phyloP scores from a whole-genome alignment of 2,797 vertebrate species.

The Sphenopsis melanotis region DNA sequence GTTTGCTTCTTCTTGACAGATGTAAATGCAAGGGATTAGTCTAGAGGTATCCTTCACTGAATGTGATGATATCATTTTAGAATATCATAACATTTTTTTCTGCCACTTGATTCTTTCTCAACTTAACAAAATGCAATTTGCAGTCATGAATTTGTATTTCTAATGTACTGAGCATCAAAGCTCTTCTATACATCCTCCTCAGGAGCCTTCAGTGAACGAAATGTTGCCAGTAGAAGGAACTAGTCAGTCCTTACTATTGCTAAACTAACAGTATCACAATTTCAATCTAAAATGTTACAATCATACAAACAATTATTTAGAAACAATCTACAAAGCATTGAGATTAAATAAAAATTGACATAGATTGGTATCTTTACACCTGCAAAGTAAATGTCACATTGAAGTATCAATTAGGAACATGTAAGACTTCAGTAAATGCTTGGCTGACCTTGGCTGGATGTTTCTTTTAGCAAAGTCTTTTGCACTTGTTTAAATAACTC shows the following conservation, averaged over 20 bases:
- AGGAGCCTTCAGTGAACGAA: background rate
- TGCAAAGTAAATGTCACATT: background rate
- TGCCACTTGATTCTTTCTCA: background rate
- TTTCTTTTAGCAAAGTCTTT: constrained; percentile 76
- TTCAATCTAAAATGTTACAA: background rate
- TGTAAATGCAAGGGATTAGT: background rate
- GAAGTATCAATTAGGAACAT: background rate
- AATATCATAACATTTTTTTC: background rate
- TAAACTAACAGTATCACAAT: background rate
- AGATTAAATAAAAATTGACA: background rate
- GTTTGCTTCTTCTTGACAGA: background rate
- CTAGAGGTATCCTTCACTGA: background rate
- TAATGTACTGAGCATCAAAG: background rate
- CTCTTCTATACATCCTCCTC: background rate
- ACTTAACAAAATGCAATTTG: background rate
- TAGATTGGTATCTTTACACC: background rate
- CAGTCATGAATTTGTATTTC: background rate
- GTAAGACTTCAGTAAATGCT: background rate
- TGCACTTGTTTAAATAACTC: constrained; percentile 78
- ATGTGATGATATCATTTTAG: background rate
- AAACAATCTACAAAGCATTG: background rate
- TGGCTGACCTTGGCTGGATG: constrained; percentile 84
- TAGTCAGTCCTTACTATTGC: background rate
- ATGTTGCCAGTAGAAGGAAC: background rate
- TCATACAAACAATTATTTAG: background rate